Conservation (phyloP, 1,140 invertebrate species). For the Cheumatopsyche charites region DNA sequence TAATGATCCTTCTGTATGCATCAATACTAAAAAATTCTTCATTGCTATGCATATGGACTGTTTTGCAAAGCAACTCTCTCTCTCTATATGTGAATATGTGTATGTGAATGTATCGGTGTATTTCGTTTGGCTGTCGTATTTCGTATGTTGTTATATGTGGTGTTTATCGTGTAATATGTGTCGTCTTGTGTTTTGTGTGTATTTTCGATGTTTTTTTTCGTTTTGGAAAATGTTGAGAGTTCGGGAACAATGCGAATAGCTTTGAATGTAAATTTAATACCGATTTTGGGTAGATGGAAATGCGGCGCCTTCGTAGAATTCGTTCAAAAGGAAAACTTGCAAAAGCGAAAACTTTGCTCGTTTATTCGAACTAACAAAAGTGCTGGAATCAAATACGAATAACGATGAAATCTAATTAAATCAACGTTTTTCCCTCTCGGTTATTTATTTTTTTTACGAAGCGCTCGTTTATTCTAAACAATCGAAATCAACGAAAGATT, state of each 20-base stretch:
- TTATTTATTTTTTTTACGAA: too few relatives aligned
- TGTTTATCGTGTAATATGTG: constrained; percentile 11
- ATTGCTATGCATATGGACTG: too few relatives aligned
- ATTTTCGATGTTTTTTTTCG: constrained; percentile 9
- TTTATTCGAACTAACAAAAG: not conserved
- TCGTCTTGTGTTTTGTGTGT: not conserved
- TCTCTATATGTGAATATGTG: not conserved
- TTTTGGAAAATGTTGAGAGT: not conserved
- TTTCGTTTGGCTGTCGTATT: constrained; percentile 17
- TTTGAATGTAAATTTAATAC: not conserved
- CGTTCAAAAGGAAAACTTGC: too few relatives aligned
- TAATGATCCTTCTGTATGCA: constrained; percentile 27
- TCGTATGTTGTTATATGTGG: constrained; percentile 5
- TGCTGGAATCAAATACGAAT: not conserved
- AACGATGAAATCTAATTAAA: not conserved
- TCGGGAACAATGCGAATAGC: not conserved
- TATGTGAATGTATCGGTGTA: constrained; percentile 20
- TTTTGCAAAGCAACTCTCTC: not conserved
- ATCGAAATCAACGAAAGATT: too few relatives aligned
- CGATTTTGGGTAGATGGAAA: too few relatives aligned
- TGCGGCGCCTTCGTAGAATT: too few relatives aligned
- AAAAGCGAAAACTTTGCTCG: not conserved
- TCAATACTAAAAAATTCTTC: not conserved
- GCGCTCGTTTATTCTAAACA: too few relatives aligned
- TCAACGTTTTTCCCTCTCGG: too few relatives aligned